A percentile compares a stretch with the other conserved stretches of the same genome.
Conservation (phyloP, 2,113 vertebrate genomes). For the Hyaena hyaena region DNA sequence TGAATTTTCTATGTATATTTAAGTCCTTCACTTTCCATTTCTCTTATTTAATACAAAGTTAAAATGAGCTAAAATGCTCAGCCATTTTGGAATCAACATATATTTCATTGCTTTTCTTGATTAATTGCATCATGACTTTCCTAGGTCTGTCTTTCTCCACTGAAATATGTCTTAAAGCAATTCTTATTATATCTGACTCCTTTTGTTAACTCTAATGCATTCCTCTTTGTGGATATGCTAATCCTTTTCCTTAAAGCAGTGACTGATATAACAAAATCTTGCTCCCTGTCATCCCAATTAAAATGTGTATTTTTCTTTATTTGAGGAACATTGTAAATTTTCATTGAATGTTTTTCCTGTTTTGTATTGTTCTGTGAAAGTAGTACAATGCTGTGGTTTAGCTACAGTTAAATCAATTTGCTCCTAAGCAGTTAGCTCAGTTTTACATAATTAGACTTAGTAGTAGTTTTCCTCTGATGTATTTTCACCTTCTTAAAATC, state of each 20-base stretch:
- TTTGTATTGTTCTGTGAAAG: not conserved
- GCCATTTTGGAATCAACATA: not conserved
- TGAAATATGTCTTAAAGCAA: not conserved
- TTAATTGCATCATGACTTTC: not conserved
- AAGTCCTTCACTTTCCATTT: not conserved
- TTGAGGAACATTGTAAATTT: not conserved
- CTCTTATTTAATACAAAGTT: not conserved
- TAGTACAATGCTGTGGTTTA: not conserved
- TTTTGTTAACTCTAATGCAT: not conserved
- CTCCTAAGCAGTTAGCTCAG: not conserved
- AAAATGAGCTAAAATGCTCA: not conserved
- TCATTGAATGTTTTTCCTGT: not conserved
- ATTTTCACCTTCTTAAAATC: conserved; percentile 20
- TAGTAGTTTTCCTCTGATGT: not conserved
- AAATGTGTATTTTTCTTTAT: not conserved
- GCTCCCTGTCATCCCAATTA: not conserved
- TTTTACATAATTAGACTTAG: not conserved
- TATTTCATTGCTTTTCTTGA: not conserved
- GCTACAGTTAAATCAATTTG: not conserved
- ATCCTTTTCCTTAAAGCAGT: not conserved
- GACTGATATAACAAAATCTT: not conserved
- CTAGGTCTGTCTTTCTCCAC: not conserved
- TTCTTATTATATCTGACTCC: not conserved
- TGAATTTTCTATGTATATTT: not conserved
- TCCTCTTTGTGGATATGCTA: not conserved